Conservation (phyloP, 2,113 vertebrate genomes). For the Elaphurus davidianus region DNA sequence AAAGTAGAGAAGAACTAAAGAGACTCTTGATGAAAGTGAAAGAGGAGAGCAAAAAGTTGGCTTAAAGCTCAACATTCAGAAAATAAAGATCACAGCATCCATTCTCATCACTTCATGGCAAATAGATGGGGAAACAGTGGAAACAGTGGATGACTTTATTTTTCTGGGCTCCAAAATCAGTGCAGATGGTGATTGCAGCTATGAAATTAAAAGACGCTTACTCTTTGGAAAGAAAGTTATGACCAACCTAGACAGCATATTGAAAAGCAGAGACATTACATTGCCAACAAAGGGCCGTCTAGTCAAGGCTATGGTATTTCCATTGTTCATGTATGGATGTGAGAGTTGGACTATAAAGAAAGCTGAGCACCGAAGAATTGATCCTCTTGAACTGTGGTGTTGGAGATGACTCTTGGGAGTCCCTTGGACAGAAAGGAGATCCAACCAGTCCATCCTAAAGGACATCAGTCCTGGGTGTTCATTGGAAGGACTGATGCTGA, state of each 20-base stretch:
- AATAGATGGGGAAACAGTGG: not conserved
- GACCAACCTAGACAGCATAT: not conserved
- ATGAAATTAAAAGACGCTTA: not conserved
- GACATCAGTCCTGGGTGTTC: not conserved
- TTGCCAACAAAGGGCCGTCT: accelerated
- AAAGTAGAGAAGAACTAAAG: not conserved
- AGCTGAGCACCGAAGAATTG: accelerated
- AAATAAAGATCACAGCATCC: not conserved
- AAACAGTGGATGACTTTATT: not conserved
- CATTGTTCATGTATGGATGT: too few species aligned
- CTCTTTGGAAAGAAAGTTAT: not conserved
- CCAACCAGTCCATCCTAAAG: not conserved
- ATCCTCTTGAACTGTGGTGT: not conserved
- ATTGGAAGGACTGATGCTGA: not conserved
- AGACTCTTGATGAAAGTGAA: not conserved
- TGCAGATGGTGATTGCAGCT: not conserved
- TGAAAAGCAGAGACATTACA: not conserved
- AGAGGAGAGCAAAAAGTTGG: not conserved
- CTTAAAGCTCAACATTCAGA: not conserved
- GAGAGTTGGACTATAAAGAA: not conserved
- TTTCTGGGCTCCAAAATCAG: not conserved
- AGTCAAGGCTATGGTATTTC: not conserved
- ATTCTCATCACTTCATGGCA: not conserved
- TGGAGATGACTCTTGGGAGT: not conserved
- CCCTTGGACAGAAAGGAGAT: not conserved